Evolutionary conservation across 2,888 invertebrate genomes (phyloP).

Genomic region (Atherix ibis): DNA sequence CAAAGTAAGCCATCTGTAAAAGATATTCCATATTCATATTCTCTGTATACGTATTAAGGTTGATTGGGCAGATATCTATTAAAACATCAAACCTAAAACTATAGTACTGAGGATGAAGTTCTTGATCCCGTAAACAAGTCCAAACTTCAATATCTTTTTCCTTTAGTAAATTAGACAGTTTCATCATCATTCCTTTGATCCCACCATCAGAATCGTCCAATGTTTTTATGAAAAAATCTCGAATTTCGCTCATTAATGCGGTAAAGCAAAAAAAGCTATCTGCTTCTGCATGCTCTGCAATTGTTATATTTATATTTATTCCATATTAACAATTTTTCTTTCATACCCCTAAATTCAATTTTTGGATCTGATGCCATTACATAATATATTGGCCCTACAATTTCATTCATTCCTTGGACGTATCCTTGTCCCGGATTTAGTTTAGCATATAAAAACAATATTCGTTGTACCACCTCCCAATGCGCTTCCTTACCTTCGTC

Average conservation of each 20-base stretch:
- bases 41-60: no score
- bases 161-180: constrained; percentile 59
- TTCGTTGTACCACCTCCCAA: constrained; percentile 96
- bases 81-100: constrained; percentile 89
- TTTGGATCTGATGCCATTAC: constrained; percentile 86
- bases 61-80: not conserved
- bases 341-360: constrained; percentile 55
- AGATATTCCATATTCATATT: constrained; percentile 3
- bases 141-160: constrained; percentile 62
- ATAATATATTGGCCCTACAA: constrained; percentile 96
- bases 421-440: constrained; percentile 94
- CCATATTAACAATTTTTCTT: not conserved
- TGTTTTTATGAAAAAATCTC: constrained; percentile 93
- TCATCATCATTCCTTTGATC: constrained; percentile 79
- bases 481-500: constrained; percentile 88
- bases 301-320: not conserved
- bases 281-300: constrained; percentile 78
- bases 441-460: constrained; percentile 94
- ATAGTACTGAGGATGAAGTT: constrained; percentile 88
- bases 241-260: constrained; percentile 91
- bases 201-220: constrained; percentile 87
- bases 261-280: constrained; percentile 98
- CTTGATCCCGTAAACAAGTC: constrained; percentile 61
- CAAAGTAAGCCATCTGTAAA: constrained; percentile 78
- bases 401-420: constrained; percentile 99